phyloP scores from a whole-genome alignment of 2,888 invertebrate genomes.

The Cryptocheilus praepositus region DNA sequence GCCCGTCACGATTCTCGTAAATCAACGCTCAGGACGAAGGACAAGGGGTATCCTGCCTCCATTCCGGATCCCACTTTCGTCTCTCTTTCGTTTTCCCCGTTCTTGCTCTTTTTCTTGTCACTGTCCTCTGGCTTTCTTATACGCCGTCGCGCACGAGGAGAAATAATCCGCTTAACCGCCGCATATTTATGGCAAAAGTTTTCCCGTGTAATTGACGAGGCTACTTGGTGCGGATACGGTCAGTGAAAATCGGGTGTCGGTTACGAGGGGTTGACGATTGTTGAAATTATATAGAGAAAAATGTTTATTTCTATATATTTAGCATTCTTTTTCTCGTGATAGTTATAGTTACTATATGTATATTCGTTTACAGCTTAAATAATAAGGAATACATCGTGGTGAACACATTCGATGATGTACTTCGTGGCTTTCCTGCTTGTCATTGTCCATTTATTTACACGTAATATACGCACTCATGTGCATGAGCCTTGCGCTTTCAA shows the following conservation, averaged over 20 bases:
- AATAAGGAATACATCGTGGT: too few relatives aligned
- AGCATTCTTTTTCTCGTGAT: too few relatives aligned
- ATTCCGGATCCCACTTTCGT: not conserved
- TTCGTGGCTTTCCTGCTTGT: too few relatives aligned
- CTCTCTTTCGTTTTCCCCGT: not conserved
- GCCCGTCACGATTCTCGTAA: slow-evolving; percentile 74
- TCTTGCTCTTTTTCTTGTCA: not conserved
- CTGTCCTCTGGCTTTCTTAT: not conserved
- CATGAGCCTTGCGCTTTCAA: too few relatives aligned
- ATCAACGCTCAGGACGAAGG: slow-evolving; percentile 65
- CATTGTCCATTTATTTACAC: too few relatives aligned
- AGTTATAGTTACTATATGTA: too few relatives aligned
- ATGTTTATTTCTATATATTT: too few relatives aligned
- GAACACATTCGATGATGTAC: too few relatives aligned
- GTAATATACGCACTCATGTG: too few relatives aligned
- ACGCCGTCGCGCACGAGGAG: slow-evolving; percentile 37
- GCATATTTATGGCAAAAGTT: slow-evolving; percentile 30
- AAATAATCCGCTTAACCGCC: slow-evolving; percentile 54
- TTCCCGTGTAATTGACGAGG: slow-evolving; percentile 30
- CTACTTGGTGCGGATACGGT: too few relatives aligned
- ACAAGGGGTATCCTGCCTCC: slow-evolving; percentile 26
- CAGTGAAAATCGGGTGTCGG: not conserved
- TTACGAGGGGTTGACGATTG: not conserved
- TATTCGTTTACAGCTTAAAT: too few relatives aligned
- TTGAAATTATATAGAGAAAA: too few relatives aligned